Evolutionary conservation across 2,113 vertebrate species (phyloP).

Genomic region (Phalacrocorax pelagicus): DNA sequence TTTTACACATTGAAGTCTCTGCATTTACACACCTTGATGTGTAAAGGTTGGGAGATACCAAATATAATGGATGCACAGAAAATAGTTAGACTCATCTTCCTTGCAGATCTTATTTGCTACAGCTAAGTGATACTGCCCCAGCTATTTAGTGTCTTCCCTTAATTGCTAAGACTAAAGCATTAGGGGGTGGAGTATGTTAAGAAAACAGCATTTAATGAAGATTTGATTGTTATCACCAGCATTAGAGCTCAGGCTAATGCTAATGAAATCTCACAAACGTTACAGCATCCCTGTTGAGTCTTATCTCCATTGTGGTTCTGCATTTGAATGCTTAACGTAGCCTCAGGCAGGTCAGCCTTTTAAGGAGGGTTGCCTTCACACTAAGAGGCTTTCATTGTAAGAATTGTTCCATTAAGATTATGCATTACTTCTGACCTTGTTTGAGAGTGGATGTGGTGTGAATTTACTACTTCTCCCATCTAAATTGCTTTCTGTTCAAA

Average conservation of each 20-base stretch:
- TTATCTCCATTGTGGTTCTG: constrained; percentile 15
- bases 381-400: constrained; percentile 2
- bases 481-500: background rate
- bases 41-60: background rate
- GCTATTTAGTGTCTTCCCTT: background rate
- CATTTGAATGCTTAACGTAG: constrained; percentile 44
- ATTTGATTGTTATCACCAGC: constrained; percentile 39
- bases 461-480: background rate
- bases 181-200: background rate
- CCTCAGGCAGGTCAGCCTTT: constrained; percentile 26
- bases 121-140: background rate
- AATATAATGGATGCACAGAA: background rate
- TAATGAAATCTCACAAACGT: constrained; percentile 34
- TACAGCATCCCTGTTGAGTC: constrained; percentile 42
- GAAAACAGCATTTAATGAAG: constrained; percentile 34
- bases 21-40: background rate
- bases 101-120: background rate
- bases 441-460: background rate
- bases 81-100: background rate
- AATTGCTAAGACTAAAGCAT: constrained; percentile 23
- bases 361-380: background rate
- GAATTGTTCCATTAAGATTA: constrained; percentile 6
- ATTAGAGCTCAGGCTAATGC: constrained; percentile 34
- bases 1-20: background rate
- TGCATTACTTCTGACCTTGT: background rate